Base-by-base conservation (phyloP, 2,113 vertebrate species). In the Odontophorus gujanensis region DNA sequence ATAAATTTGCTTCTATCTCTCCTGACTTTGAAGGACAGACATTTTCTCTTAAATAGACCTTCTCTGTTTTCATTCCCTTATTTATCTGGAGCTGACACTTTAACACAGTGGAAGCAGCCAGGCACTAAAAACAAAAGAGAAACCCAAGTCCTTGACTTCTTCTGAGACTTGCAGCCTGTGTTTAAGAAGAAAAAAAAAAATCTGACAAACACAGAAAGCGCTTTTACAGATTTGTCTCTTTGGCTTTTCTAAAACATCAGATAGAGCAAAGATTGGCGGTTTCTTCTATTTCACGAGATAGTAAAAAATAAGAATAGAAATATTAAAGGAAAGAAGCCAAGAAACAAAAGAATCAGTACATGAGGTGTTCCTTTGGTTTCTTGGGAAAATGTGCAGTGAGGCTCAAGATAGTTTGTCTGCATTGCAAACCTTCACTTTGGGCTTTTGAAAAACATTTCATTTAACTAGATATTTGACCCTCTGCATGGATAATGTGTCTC, bases 121-220 rank as follows among this genome's bases (percentile, higher is more conserved):
- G 72, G 53, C 87, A 95, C 88, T 94, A 90, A 92, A 95, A 95
- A 74, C 93, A 96, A 93, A 93, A 95, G 90, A 91, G 87, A 92
- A 95, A 79, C 53, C 71, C 3, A 9, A 96, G 90, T 96, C 96
- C 94, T 96, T 97, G 96, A 97, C 97, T 93, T 79, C 73, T 93
- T 90, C 85, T 85, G 62, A 94, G 81, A 93, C 78, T 85, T 80
- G 42, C 80, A 90, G 91, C 61, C 89, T 92, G 85, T 85, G 79
- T 90, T 96, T 90, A 96, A 92, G 93, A 62, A 81, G 42, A 90
- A 85, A 84, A 82, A 84, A 82, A 82, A 61, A 2, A 40, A n/a
- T 42, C 67, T 62, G 76, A 78, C 76, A 63, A 92, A 93, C 40
- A 89, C 47, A 93, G 67, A 59, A 83, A 79, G 21, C 0, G 2